Evolutionary conservation across 2,888 invertebrate genomes (phyloP).

Genomic region (Drosophila anomelani): DNA sequence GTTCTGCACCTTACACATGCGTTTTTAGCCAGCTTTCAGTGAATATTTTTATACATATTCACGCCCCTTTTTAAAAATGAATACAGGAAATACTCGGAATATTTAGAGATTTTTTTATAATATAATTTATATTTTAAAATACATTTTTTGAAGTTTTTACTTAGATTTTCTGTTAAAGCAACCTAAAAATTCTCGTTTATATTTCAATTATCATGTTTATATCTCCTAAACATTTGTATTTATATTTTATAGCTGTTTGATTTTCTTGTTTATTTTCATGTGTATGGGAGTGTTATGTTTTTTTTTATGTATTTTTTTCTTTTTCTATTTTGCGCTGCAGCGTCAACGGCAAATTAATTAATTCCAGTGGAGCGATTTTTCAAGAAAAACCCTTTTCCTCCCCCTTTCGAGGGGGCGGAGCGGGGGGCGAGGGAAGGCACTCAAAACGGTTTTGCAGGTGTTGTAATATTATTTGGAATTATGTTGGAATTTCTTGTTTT

Average conservation of each 20-base stretch:
- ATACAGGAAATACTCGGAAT: slow-evolving; percentile 18
- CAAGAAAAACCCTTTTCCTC: slow-evolving; percentile 72
- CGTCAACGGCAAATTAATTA: slow-evolving; percentile 78
- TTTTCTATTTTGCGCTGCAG: slow-evolving; percentile 29
- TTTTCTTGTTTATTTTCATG: slow-evolving; percentile 30
- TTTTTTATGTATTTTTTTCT: slow-evolving; percentile 15
- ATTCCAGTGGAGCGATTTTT: slow-evolving; percentile 79
- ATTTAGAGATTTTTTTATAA: neutral
- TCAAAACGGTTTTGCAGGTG: slow-evolving; percentile 74
- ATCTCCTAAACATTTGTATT: neutral
- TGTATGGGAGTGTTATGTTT: slow-evolving; percentile 19
- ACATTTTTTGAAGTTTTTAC: neutral
- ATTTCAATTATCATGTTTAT: neutral
- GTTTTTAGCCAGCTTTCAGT: slow-evolving; percentile 23
- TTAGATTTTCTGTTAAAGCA: neutral
- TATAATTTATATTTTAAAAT: neutral
- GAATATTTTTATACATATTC: slow-evolving; percentile 9
- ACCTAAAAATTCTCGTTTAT: neutral
- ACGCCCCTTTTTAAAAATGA: slow-evolving; percentile 23
- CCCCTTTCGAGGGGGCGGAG: neutral
- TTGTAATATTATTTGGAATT: slow-evolving; percentile 79
- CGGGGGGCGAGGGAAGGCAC: slow-evolving; percentile 35
- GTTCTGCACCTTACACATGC: slow-evolving; percentile 44
- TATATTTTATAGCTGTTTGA: slow-evolving; percentile 14
- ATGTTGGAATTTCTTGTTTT: slow-evolving; percentile 64